Percentiles rank a stretch among this genome's conserved stretches.
These are phyloP conservation scores for Branchinecta lindahli DNA, from an alignment of 1,140 invertebrate genomes.

Conservation along the genomic window DNA sequence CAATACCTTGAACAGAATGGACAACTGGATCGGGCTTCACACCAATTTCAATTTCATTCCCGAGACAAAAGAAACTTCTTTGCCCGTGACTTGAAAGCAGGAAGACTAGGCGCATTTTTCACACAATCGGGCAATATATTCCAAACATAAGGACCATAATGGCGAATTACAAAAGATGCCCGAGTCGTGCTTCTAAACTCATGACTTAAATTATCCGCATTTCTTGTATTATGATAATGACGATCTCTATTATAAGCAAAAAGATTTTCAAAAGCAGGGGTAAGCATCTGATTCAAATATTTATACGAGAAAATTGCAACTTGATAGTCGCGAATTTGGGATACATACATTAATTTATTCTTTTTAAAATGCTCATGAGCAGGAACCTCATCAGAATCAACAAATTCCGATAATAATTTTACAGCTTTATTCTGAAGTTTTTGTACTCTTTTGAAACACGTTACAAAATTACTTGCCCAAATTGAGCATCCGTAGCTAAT, in stretches of 20 bases:
- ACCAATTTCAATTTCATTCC: background rate
- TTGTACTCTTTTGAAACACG: slow-evolving; percentile 7
- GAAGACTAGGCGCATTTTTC: background rate
- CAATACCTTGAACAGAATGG: background rate
- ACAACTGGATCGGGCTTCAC: background rate
- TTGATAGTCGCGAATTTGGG: slow-evolving; percentile 1
- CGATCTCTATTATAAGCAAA: background rate
- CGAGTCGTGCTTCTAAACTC: background rate
- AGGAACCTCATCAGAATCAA: slow-evolving; percentile 6
- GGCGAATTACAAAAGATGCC: background rate
- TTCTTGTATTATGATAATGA: slow-evolving; percentile 8
- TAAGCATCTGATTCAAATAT: background rate
- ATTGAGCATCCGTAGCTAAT: slow-evolving; percentile 7
- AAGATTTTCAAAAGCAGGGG: slow-evolving; percentile 1
- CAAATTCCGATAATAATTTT: background rate
- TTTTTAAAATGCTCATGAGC: slow-evolving; percentile 2
- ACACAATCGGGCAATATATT: background rate
- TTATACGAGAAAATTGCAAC: background rate
- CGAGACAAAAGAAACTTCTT: background rate
- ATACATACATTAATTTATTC: slow-evolving; percentile 1
- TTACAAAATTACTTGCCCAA: background rate
- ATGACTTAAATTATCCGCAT: background rate
- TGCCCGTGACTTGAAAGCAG: background rate
- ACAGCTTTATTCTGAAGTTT: slow-evolving; percentile 10
- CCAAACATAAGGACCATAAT: slow-evolving; percentile 1